Evolutionary conservation across 2,797 vertebrate species (phyloP), one percentile per base, ranked within the genome.

Genomic region (Karalla daura): DNA sequence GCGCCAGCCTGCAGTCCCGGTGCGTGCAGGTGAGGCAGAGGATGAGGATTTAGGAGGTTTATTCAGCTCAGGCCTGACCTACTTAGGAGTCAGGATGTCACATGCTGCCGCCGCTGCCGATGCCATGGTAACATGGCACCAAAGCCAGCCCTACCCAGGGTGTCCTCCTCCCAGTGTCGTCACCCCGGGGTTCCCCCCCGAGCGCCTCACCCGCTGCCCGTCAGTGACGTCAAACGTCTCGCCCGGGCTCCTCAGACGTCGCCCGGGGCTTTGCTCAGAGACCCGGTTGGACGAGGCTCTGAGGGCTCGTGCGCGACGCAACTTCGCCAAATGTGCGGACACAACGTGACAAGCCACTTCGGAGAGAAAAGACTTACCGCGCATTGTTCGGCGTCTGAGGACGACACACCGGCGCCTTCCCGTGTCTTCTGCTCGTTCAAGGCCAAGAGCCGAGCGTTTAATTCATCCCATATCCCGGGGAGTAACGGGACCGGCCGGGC

Each of bases 61-160:
- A 66, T 72, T 80, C 70, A 75, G 74, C 55, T 40, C 51, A 37
- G 60, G 36, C 54, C 12, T 85, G 80, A 78, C 79, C 83, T 80
- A 80, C 35, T 80, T 82, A 39, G 44, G 41, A 78, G 65, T 45
- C 65, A 52, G 21, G 71, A 49, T 35, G 81, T 88, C 88, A 88
- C 88, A 32, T 80, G 88, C 45, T 44, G 70, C n/a, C 27, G 76
- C 18, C 65, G 18, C 82, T 84, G 70, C n/a, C 27, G 76, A 21
- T 67, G 18, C 82, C 84, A 80, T 79, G 81, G 89, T 76, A 60
- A 88, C 85, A 45, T 33, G 72, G 55, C 74, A 54, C 74, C 76
- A 73, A 83, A 84, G 72, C 67, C 70, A 65, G 84, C 70, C 75
- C 46, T 44, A 45, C 70, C 35, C 51, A 28, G 55, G 12, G 75